Evolutionary conservation across 2,797 vertebrate species (phyloP), one percentile per base, ranked within the genome.

Genomic region (Aphelocoma californica): DNA sequence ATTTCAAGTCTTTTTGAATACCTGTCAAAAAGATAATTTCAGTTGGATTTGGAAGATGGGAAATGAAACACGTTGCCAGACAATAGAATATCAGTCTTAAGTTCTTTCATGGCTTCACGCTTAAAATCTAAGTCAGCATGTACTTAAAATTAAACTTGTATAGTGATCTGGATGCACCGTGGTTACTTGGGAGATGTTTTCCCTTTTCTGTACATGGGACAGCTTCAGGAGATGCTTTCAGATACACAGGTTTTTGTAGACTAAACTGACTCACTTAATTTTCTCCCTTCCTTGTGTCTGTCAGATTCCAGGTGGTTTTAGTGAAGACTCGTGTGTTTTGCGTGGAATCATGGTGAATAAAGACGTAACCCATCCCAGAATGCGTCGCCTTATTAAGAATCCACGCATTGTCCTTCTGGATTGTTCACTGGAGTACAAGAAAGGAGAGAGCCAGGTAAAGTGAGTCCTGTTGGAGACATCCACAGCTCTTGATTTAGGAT

Each of bases 371-470:
- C 99, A 99, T 67, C 98, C 99, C 7, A 97, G 98, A 16, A 99
- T 99, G 99, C 98, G 98, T 7, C 98, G 99, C 13, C 93, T 98
- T 9, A 99, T 99, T 93, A 98, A 98, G 93, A 98, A 99, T 48
- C 99, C 99, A 0, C 98, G 99, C 2, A 99, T 99, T 1, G 79
- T 99, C 77, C 98, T 99, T n/a, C 97, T 99, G 53, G 99, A 99
- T 97, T 99, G 99, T 50, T 99, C 99, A 0, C 96, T 99, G 77
- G 99, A 99, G 95, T 99, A 99, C 97, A 99, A 99, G 98, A 99
- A 99, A 94, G 99, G 99, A 18, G 99, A 99, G 97, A 99, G 99
- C 97, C 99, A 99, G 99, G 99, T 99, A 95, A 69, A 54, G 18
- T 18, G 5, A 18, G 10, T 58, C 29, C 29, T 18, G 4, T 11